phyloP scores from a whole-genome alignment of 2,113 vertebrate species.

The Morone chrysops region DNA sequence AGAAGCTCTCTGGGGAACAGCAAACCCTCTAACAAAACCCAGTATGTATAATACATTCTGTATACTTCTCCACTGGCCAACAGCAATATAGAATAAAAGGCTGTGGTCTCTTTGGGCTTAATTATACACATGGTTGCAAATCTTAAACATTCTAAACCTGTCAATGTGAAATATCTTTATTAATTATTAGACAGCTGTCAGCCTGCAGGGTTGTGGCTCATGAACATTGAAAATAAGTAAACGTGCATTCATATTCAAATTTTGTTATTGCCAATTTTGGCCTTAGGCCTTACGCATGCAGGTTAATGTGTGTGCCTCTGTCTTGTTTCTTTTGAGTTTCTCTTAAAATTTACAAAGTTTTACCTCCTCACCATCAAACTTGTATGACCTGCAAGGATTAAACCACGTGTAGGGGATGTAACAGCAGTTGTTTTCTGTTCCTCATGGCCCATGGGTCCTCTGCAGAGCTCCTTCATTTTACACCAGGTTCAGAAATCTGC shows the following conservation, averaged over 20 bases:
- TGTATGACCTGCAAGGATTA: no score
- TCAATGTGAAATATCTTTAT: slow-evolving; percentile 10
- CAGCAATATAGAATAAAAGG: not conserved
- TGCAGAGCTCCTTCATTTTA: no score
- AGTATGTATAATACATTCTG: not conserved
- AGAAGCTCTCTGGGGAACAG: not conserved
- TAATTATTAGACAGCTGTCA: slow-evolving; percentile 12
- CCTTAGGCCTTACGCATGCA: not conserved
- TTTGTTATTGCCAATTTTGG: not conserved
- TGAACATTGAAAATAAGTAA: not conserved
- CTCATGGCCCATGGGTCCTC: no score
- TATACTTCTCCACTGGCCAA: not conserved
- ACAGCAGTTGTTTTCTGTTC: no score
- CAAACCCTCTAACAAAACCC: not conserved
- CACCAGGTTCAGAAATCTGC: no score
- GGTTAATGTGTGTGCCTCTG: not conserved
- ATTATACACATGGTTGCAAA: slow-evolving; percentile 20
- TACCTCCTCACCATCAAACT: no score
- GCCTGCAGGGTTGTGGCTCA: not conserved
- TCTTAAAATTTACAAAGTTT: no score
- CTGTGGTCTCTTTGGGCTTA: slow-evolving; percentile 12
- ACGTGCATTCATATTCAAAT: not conserved
- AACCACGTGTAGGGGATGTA: no score
- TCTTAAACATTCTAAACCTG: slow-evolving; percentile 12
- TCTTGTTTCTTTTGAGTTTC: not conserved